Evolutionary conservation across 2,797 vertebrate genomes (phyloP).

Genomic region (Sebastes kiyomatsui): DNA sequence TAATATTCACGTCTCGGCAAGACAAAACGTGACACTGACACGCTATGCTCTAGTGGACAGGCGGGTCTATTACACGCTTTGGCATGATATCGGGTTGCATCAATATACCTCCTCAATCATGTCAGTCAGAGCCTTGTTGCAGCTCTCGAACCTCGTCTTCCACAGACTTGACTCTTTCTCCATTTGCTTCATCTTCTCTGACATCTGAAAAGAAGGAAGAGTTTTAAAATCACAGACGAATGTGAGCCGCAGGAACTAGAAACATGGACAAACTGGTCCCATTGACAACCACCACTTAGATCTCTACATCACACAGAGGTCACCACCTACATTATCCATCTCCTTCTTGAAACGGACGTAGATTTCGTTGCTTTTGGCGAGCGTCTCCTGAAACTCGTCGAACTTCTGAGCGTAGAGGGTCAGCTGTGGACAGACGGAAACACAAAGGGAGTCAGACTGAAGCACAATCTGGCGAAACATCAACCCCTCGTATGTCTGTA

Average conservation of each 20-base stretch:
- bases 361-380: slow-evolving; percentile 97
- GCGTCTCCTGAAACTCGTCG: slow-evolving; percentile 95
- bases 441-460: background rate
- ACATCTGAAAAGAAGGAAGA: slow-evolving; percentile 82
- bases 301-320: background rate
- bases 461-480: background rate
- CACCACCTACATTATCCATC: slow-evolving; percentile 92
- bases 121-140: slow-evolving; percentile 93
- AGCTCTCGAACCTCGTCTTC: slow-evolving; percentile 95
- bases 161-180: slow-evolving; percentile 94
- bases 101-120: slow-evolving; percentile 93
- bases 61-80: too few relatives aligned
- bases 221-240: background rate
- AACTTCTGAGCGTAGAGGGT: slow-evolving; percentile 95
- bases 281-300: too few relatives aligned
- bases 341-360: slow-evolving; percentile 94
- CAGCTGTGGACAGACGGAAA: slow-evolving; percentile 78
- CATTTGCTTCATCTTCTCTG: slow-evolving; percentile 95
- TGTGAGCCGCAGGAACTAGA: background rate
- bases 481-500: background rate
- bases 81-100: background rate
- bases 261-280: background rate
- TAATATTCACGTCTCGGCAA: too few relatives aligned
- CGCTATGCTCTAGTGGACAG: too few relatives aligned
- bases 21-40: too few relatives aligned